Evolutionary conservation across 2,888 invertebrate genomes (phyloP).

Genomic region (Pandemis cinnamomeana): DNA sequence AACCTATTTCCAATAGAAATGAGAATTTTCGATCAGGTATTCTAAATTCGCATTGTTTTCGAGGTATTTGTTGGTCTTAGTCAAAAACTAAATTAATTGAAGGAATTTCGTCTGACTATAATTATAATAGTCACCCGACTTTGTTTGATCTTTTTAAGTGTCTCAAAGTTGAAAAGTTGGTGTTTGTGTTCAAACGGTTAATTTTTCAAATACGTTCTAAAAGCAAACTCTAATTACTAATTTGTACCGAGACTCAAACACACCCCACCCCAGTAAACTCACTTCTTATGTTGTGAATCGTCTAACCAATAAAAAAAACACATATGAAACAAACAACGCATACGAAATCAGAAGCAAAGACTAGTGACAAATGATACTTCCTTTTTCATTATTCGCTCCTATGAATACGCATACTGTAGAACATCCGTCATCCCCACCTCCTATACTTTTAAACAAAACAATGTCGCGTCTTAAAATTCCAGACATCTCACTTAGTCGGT

Average conservation of each 20-base stretch:
- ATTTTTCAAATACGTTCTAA: no score
- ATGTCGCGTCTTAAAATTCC: conserved; percentile 45
- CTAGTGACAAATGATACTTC: neutral
- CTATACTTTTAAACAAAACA: conserved; percentile 22
- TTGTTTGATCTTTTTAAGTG: no score
- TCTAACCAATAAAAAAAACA: no score
- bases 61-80: neutral
- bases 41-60: conserved; percentile 4
- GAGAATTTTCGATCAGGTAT: conserved; percentile 6
- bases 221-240: no score
- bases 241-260: no score
- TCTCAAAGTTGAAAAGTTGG: no score
- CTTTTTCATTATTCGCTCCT: neutral
- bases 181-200: no score
- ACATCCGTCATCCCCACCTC: conserved; percentile 9
- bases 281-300: no score
- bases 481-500: conserved; percentile 51
- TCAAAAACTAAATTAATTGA: neutral
- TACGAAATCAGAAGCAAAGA: no score
- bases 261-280: no score
- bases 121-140: no score
- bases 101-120: neutral
- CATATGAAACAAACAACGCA: no score
- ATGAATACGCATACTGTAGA: neutral
- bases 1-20: conserved; percentile 29